Evolutionary conservation across 2,888 invertebrate genomes (phyloP).

Genomic region (Hypomecis atomaria): DNA sequence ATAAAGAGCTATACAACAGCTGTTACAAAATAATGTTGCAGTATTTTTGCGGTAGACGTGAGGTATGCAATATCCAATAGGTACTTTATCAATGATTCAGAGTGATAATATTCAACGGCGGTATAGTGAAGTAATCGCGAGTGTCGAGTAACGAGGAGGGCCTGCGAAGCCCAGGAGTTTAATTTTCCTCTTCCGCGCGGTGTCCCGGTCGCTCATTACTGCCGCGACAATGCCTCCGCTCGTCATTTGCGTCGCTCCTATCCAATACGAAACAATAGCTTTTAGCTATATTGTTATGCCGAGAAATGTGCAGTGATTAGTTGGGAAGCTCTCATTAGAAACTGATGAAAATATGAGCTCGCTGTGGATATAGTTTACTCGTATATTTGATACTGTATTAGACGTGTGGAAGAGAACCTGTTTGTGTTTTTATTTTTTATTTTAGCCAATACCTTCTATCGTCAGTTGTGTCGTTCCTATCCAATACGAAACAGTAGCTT

Average conservation of each 20-base stretch:
- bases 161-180: conserved; percentile 79
- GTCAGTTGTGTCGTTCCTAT: conserved; percentile 63
- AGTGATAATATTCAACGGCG: conserved; percentile 43
- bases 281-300: conserved; percentile 39
- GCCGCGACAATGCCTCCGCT: conserved; percentile 78
- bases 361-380: background rate
- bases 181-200: conserved; percentile 83
- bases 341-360: conserved; percentile 1
- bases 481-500: conserved; percentile 47
- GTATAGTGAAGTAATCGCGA: conserved; percentile 66
- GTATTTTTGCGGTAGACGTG: no score
- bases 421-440: no score
- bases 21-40: no score
- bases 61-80: background rate
- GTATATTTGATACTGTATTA: background rate
- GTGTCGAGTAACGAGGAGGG: conserved; percentile 78
- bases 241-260: conserved; percentile 65
- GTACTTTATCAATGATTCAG: conserved; percentile 46
- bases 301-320: conserved; percentile 39
- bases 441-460: conserved; percentile 75
- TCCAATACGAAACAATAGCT: conserved; percentile 49
- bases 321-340: conserved; percentile 23
- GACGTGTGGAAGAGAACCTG: background rate
- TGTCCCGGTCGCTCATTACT: conserved; percentile 76
- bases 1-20: no score